These are phyloP conservation scores for Lapara coniferarum DNA, from an alignment of 2,888 invertebrate genomes.

Conservation along the genomic window DNA sequence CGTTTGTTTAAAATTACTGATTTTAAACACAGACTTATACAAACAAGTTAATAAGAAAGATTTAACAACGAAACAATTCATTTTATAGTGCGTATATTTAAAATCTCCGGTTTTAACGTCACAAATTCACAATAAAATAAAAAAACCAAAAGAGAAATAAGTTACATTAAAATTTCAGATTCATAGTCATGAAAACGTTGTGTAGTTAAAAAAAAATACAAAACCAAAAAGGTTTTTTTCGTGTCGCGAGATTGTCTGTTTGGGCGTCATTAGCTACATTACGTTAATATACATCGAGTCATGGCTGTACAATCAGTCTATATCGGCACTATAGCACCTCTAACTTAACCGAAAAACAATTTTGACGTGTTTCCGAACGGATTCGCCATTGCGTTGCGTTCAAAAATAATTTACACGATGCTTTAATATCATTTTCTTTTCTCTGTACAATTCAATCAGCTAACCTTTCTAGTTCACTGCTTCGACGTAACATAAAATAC, in stretches of 20 bases:
- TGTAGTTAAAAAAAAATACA: conserved; percentile 3
- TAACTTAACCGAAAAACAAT: conserved; percentile 47
- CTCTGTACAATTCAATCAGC: conserved; percentile 38
- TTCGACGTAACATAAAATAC: conserved; percentile 32
- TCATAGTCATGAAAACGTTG: neutral
- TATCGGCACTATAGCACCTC: conserved; percentile 70
- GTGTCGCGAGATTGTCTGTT: conserved; percentile 54
- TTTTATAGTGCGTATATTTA: conserved; percentile 11
- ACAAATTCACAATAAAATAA: conserved; percentile 1
- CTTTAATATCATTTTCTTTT: conserved; percentile 30
- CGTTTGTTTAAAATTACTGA: conserved; percentile 61
- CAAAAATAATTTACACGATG: conserved; percentile 30
- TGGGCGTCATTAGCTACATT: conserved; percentile 46
- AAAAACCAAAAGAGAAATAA: conserved; percentile 1
- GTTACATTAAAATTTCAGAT: neutral
- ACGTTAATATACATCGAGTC: conserved; percentile 64
- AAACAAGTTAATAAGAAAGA: conserved; percentile 73
- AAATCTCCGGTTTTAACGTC: neutral
- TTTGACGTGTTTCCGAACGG: conserved; percentile 31
- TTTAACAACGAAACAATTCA: conserved; percentile 78
- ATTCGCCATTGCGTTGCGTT: conserved; percentile 32
- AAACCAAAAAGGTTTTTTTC: neutral
- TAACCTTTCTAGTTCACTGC: conserved; percentile 4
- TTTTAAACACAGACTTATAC: conserved; percentile 66
- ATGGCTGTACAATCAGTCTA: conserved; percentile 81